Evolutionary conservation across 2,113 vertebrate genomes (phyloP).

Genomic region (Sceloporus undulatus): DNA sequence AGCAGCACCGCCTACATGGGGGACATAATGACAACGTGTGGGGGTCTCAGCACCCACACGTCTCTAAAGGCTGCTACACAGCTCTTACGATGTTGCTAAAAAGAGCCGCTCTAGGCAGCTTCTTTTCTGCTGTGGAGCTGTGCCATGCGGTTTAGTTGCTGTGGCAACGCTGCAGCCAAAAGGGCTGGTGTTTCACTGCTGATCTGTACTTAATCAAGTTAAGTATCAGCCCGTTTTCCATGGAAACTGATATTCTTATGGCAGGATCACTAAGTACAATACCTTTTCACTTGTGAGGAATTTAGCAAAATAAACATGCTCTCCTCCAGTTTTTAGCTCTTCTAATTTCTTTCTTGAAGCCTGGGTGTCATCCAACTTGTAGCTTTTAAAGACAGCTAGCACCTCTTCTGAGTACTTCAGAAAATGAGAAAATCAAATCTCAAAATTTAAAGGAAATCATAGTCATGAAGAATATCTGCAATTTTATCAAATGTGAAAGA

Average conservation of each 20-base stretch:
- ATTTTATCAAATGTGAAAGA: background rate
- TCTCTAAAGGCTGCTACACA: no score
- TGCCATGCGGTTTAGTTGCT: no score
- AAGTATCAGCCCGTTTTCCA: background rate
- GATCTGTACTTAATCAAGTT: background rate
- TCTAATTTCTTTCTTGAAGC: conserved; percentile 95
- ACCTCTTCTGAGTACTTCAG: conserved; percentile 95
- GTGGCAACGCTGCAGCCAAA: no score
- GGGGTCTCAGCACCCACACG: no score
- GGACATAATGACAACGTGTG: no score
- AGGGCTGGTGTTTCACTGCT: no score
- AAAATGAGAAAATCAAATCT: conserved; percentile 30
- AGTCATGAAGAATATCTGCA: background rate
- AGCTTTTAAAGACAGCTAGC: conserved; percentile 97
- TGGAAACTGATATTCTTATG: background rate
- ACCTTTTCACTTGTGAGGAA: conserved; percentile 99
- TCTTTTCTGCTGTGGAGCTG: no score
- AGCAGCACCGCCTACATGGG: no score
- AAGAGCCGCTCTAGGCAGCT: no score
- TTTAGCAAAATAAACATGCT: conserved; percentile 98
- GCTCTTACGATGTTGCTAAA: no score
- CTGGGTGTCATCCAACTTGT: conserved; percentile 96
- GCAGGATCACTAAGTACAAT: conserved; percentile 23
- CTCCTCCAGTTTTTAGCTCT: conserved; percentile 91
- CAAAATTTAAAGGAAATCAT: background rate